These are phyloP conservation scores for Holotrichia oblita DNA, from an alignment of 1,140 invertebrate species.

Conservation along the genomic window DNA sequence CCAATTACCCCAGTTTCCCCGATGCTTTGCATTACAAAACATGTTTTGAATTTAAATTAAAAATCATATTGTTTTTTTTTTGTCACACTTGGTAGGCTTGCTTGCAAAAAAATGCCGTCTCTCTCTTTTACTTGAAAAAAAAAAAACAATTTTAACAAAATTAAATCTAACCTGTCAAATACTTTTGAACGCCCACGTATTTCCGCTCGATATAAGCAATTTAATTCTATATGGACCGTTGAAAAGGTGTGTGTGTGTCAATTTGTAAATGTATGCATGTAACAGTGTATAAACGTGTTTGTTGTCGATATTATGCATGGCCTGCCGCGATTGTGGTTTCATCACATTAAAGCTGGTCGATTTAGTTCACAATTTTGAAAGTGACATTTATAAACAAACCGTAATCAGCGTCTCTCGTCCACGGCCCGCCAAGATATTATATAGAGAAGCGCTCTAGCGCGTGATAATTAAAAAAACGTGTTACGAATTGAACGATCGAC, in stretches of 20 bases:
- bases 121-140: no score
- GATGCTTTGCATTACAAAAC: no score
- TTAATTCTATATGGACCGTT: not conserved
- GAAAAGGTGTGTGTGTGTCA: not conserved
- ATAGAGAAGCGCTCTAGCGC: not conserved
- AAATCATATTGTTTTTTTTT: no score
- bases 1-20: no score
- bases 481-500: conserved; percentile 5
- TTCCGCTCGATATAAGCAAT: no score
- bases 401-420: not conserved
- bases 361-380: conserved; percentile 14
- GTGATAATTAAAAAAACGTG: conserved; percentile 13
- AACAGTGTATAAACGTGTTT: not conserved
- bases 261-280: not conserved
- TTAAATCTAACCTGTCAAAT: no score
- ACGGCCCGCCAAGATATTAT: no score
- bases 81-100: no score
- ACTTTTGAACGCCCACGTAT: no score
- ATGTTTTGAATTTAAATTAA: no score
- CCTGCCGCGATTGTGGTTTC: conserved; percentile 2
- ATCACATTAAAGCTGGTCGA: conserved; percentile 7
- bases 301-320: not conserved
- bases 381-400: conserved; percentile 18
- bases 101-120: no score
- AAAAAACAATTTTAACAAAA: no score